These are phyloP conservation scores for Agapornis roseicollis DNA, from an alignment of 2,113 vertebrate genomes.

Conservation along the genomic window DNA sequence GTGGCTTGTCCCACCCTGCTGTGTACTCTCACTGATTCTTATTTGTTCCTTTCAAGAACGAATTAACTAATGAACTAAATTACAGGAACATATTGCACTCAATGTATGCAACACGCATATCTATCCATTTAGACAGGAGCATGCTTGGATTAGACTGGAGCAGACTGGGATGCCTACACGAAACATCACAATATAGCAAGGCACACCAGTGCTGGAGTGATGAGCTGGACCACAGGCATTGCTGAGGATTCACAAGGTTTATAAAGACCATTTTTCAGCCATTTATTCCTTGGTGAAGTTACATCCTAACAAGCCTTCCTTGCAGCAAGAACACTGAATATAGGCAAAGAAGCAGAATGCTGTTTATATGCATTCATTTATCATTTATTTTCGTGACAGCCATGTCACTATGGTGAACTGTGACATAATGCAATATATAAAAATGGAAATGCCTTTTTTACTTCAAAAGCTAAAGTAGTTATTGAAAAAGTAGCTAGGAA, in stretches of 20 bases:
- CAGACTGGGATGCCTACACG: not conserved
- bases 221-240: rapidly evolving
- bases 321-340: not conserved
- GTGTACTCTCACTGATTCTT: not conserved
- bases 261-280: not conserved
- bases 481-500: not conserved
- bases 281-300: not conserved
- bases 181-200: not conserved
- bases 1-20: not conserved
- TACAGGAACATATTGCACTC: not conserved
- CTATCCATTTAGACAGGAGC: not conserved
- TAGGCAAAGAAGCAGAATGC: not conserved
- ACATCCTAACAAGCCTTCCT: not conserved
- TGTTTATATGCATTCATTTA: not conserved
- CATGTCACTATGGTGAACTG: rapidly evolving
- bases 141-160: not conserved
- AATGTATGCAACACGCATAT: rapidly evolving
- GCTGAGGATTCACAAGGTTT: not conserved
- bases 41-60: not conserved
- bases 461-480: not conserved
- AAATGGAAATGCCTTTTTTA: not conserved
- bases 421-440: not conserved
- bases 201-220: not conserved
- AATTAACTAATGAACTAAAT: not conserved
- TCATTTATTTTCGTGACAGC: not conserved